Conservation (phyloP, 2,113 vertebrate species). For the Osmerus eperlanus region DNA sequence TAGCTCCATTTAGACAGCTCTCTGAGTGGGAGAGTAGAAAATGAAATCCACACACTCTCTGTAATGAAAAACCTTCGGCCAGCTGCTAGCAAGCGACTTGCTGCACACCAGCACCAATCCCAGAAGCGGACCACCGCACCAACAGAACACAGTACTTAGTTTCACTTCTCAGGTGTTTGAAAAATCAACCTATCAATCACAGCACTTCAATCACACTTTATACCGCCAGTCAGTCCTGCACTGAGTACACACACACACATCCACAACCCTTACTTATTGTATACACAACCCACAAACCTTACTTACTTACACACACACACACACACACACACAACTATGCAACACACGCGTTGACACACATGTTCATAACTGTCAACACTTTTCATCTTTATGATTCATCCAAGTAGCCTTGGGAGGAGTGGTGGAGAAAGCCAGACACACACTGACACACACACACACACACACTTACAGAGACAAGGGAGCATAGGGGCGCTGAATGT, state of each 20-base stretch:
- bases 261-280: background rate
- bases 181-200: constrained; percentile 61
- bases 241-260: constrained; percentile 25
- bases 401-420: too few species aligned
- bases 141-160: constrained; percentile 34
- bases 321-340: background rate
- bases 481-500: too few species aligned
- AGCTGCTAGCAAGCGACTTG: constrained; percentile 43
- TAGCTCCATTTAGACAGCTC: constrained; percentile 42
- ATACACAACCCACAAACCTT: background rate
- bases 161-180: constrained; percentile 50
- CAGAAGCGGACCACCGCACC: constrained; percentile 15
- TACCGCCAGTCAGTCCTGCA: constrained; percentile 33
- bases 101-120: constrained; percentile 37
- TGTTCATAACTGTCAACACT: constrained; percentile 1
- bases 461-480: background rate
- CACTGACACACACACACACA: constrained; percentile 31
- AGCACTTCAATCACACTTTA: constrained; percentile 51
- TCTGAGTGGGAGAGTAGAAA: constrained; percentile 38
- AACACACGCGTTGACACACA: background rate
- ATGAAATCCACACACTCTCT: constrained; percentile 53
- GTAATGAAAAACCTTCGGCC: constrained; percentile 64
- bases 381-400: too few species aligned
- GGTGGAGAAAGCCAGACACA: too few species aligned
- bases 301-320: too few species aligned